Evolutionary conservation across 2,797 vertebrate species (phyloP), one percentile per base, ranked within the genome.

Genomic region (Takifugu rubripes): DNA sequence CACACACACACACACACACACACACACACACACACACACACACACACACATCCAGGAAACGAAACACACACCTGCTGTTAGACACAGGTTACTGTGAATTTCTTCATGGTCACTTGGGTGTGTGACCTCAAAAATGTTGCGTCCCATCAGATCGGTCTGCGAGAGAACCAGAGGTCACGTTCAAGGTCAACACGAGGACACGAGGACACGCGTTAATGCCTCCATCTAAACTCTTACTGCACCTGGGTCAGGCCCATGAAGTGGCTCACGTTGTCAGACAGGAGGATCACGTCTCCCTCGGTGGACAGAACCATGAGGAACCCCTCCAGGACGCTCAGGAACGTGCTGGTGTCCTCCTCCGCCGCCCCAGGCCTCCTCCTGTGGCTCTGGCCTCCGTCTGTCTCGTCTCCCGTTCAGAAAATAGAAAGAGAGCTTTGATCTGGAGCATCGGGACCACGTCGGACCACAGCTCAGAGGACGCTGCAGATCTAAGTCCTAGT

Each of bases 81-180:
- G 55, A 46, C 63, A 65, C 5, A 89, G 75, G 47, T 79, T 82
- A 42, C 44, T 66, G 86, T 90, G 91, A 85, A 99, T 89, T 86
- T 99, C 96, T 78, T 96, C 93, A 3, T 97, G 96, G 86, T 99
- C 96, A 89, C 93, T 95, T 0, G 96, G 96, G 82, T 99, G 96
- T 74, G 93, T 91, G 68, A 96, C 96, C 83, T 99, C 95, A 78
- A 95, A 97, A 24, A 99, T 88, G 71, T 93, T 99, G 91, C 97
- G 95, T 73, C 96, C 96, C 57, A 94, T 98, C 85, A 99, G 85
- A 75, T 99, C 96, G 75, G 94, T 94, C 96, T 99, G 88, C 65
- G 10, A 10, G 31, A 33, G 31, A 9, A 10, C 17, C 17, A 17
- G 6, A 33, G 31, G 27, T 17, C 17, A 17, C 17, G 17, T 17